These are phyloP conservation scores for Mesoligia furuncula DNA, from an alignment of 2,888 invertebrate genomes.

Conservation along the genomic window DNA sequence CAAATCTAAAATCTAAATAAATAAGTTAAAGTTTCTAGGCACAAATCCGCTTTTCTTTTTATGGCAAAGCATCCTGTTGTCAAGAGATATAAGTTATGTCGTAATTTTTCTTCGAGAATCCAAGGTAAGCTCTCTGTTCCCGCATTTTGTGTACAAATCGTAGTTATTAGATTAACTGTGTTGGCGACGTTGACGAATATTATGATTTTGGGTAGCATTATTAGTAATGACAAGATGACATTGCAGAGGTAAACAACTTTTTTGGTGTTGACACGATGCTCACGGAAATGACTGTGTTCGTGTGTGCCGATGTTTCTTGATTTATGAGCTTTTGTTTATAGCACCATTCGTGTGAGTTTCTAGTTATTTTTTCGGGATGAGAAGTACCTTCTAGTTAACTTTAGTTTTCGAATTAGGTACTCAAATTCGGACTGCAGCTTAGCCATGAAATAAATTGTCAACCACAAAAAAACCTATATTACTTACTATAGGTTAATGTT, in stretches of 20 bases:
- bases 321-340: too few relatives aligned
- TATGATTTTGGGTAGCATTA: slow-evolving; percentile 65
- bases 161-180: slow-evolving; percentile 72
- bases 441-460: not conserved
- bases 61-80: slow-evolving; percentile 18
- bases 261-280: slow-evolving; percentile 27
- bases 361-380: too few relatives aligned
- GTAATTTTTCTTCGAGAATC: slow-evolving; percentile 60
- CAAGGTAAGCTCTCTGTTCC: slow-evolving; percentile 63
- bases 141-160: slow-evolving; percentile 72
- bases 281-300: not conserved
- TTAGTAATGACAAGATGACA: slow-evolving; percentile 56
- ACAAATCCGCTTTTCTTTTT: slow-evolving; percentile 20
- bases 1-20: not conserved
- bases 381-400: too few relatives aligned
- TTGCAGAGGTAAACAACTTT: slow-evolving; percentile 45
- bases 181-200: slow-evolving; percentile 71
- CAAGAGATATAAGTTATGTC: slow-evolving; percentile 57
- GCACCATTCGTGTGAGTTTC: too few relatives aligned
- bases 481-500: too few relatives aligned
- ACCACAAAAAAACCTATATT: too few relatives aligned
- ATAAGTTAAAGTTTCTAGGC: not conserved
- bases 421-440: too few relatives aligned
- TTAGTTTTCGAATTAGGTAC: too few relatives aligned
- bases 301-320: too few relatives aligned